Evolutionary conservation across 1,140 invertebrate genomes (phyloP), one percentile per base, ranked within the genome.

Genomic region (Scaptomyza graminum): DNA sequence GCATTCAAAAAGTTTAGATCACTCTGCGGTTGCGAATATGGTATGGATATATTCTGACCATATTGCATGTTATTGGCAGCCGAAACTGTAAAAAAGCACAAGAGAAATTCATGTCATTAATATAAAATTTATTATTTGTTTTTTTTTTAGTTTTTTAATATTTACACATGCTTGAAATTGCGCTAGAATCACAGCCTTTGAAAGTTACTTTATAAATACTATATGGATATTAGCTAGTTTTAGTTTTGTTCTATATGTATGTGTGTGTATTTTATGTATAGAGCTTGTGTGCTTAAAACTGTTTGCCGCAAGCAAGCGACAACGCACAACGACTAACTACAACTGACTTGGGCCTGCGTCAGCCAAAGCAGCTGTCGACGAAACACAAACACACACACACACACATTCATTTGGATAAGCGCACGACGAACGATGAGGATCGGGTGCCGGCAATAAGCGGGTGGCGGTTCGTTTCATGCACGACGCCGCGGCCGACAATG

Each of bases 11-110:
- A 91, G 76, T 91, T 92, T 46, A 92, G 82, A 88, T 92, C 91
- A 69, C 73, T 80, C 79, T 92, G 91, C 28, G 90, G 91, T 72
- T 92, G 91, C 64, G 90, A 90, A 74, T 92, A 92, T 44, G 91
- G 90, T 88, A 91, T 91, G 72, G 91, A 92, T 71, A 92, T 91
- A 90, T 92, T 92, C 57, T 92, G 91, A 65, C 91, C 90, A 88
- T 92, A 92, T 82, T 92, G 91, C 91, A 92, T 91, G 63, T 90
- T 91, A 61, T 91, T 91, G 55, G 90, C 90, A 54, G 90, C 90
- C 54, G 85, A 91, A 90, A 91, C 87, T 91, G 80, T 16, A 84
- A 78, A 18, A 54, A 41, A 68, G 49, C 3, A 55, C 37, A 70
- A 41, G 62, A 74, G 8, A n/a, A 46, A 50, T 15, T 22, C 0